Percentiles rank a stretch among this genome's conserved stretches.
phyloP scores from a whole-genome alignment of 1,140 invertebrate species.

The Drosophila trapezifrons region DNA sequence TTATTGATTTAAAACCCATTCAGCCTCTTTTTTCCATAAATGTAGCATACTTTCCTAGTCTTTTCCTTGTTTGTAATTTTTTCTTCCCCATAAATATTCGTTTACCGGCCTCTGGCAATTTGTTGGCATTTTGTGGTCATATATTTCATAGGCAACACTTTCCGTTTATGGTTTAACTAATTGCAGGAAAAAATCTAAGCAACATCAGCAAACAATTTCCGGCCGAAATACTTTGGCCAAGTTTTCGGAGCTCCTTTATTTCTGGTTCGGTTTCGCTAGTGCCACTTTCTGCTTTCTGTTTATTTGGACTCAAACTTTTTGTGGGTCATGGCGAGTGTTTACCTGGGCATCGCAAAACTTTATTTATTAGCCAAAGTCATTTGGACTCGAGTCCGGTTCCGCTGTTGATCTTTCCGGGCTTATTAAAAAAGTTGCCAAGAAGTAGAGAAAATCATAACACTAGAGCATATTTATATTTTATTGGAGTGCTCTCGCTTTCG shows the following conservation, averaged over 20 bases:
- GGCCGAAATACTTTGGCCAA: constrained; percentile 16
- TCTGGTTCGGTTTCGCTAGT: constrained; percentile 6
- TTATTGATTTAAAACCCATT: no score
- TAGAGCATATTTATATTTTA: constrained; percentile 13
- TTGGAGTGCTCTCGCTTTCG: background rate
- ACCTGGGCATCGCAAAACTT: constrained; percentile 38
- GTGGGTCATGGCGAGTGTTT: constrained; percentile 48
- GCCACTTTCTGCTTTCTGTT: constrained; percentile 23
- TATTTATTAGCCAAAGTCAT: constrained; percentile 56
- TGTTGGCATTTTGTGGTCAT: constrained; percentile 36
- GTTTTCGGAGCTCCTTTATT: constrained; percentile 15
- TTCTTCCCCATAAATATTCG: constrained; percentile 30
- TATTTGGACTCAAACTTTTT: constrained; percentile 45
- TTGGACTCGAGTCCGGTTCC: constrained; percentile 24
- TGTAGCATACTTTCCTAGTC: background rate
- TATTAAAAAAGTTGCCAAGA: constrained; percentile 45
- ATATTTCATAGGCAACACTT: constrained; percentile 48
- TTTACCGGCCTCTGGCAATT: constrained; percentile 24
- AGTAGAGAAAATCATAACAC: constrained; percentile 32
- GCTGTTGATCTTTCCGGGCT: constrained; percentile 41
- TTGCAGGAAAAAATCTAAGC: constrained; percentile 45
- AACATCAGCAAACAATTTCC: constrained; percentile 40
- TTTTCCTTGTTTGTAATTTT: background rate
- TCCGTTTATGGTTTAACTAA: constrained; percentile 49
- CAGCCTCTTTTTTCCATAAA: background rate